phyloP scores from a whole-genome alignment of 2,113 vertebrate genomes.

The Pitta sordida region DNA sequence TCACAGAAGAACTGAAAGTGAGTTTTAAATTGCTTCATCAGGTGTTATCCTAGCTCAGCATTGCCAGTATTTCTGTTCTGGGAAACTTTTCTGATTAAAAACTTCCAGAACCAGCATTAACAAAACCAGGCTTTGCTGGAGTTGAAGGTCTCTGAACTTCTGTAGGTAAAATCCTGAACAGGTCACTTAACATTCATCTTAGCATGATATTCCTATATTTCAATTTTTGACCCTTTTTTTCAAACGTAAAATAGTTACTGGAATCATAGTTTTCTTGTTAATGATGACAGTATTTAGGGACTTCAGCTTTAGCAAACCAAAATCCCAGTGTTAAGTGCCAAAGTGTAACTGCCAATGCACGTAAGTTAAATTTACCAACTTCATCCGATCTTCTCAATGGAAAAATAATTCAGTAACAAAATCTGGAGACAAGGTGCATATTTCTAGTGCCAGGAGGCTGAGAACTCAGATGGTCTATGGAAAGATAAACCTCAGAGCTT shows the following conservation, averaged over 20 bases:
- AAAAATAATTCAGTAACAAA: not conserved
- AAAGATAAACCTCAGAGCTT: not conserved
- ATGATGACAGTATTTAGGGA: not conserved
- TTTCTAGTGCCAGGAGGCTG: not conserved
- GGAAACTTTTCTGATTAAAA: not conserved
- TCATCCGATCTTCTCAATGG: not conserved
- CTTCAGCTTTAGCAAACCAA: not conserved
- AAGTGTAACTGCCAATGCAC: not conserved
- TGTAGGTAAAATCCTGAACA: not conserved
- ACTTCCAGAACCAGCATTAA: not conserved
- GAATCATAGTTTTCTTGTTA: not conserved
- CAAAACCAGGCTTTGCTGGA: not conserved
- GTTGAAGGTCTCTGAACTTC: not conserved
- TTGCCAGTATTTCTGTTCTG: not conserved
- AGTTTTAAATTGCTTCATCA: not conserved
- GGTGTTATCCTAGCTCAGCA: not conserved
- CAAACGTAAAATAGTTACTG: not conserved
- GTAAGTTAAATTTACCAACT: not conserved
- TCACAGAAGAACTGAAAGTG: not conserved
- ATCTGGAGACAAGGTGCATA: not conserved
- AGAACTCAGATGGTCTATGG: not conserved
- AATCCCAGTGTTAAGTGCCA: not conserved
- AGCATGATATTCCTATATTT: not conserved
- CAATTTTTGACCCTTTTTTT: not conserved
- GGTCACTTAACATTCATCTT: not conserved